Percentiles rank a stretch among this genome's conserved stretches.
Conservation (phyloP, 2,113 vertebrate species). For the Dendropsophus ebraccatus region DNA sequence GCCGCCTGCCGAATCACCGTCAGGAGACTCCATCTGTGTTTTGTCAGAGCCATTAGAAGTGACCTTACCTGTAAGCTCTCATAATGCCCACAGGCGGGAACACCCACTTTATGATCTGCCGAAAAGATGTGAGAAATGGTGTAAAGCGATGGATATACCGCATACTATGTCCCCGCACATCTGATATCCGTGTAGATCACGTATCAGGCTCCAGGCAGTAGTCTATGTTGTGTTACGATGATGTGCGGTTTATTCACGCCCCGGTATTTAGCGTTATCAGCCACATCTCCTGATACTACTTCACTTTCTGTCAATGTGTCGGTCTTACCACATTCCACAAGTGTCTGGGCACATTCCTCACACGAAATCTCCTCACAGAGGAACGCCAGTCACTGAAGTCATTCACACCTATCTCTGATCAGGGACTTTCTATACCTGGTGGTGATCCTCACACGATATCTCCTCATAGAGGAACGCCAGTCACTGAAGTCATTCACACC, state of each 20-base stretch:
- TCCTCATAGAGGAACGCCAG: background rate
- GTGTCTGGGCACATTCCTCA: background rate
- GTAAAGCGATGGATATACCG: too few species aligned
- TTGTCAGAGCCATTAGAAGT: too few species aligned
- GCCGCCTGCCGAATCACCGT: too few species aligned
- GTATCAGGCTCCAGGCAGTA: too few species aligned
- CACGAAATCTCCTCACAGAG: background rate
- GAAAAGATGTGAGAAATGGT: too few species aligned
- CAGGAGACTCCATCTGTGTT: too few species aligned
- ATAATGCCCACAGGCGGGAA: too few species aligned
- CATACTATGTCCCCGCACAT: too few species aligned
- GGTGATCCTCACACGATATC: background rate
- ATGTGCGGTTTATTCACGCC: background rate
- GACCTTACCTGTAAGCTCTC: too few species aligned
- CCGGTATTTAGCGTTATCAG: slow-evolving; percentile 1
- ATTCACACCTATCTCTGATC: background rate
- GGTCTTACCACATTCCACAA: background rate
- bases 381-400: background rate
- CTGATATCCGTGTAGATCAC: too few species aligned
- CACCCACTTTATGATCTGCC: too few species aligned
- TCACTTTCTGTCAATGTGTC: background rate
- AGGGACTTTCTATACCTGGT: background rate
- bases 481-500: background rate
- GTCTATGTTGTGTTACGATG: background rate
- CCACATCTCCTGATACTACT: background rate